A percentile compares a stretch with the other conserved stretches of the same genome.
Conservation (phyloP, 1,140 invertebrate species). For the Popillia japonica region DNA sequence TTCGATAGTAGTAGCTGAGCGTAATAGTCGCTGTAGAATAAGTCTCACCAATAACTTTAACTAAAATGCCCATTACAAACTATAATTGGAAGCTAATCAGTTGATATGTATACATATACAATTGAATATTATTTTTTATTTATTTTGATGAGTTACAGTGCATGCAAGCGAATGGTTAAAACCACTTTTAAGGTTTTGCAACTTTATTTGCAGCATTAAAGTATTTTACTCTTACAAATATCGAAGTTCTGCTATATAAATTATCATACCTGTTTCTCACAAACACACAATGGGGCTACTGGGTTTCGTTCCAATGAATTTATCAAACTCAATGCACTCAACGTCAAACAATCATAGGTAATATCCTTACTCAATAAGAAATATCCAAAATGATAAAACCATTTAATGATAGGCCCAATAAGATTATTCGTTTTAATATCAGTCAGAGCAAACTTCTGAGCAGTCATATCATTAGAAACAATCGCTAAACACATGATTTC, state of each 20-base stretch:
- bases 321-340: conserved; percentile 53
- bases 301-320: conserved; percentile 54
- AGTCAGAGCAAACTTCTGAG: conserved; percentile 49
- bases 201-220: too few species aligned
- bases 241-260: too few species aligned
- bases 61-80: conserved; percentile 34
- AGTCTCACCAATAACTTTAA: conserved; percentile 54
- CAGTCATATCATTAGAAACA: conserved; percentile 50
- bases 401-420: conserved; percentile 55
- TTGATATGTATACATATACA: too few species aligned
- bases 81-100: not conserved
- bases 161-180: too few species aligned
- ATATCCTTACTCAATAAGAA: conserved; percentile 55
- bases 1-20: conserved; percentile 44
- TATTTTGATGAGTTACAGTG: too few species aligned
- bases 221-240: too few species aligned
- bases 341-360: conserved; percentile 53
- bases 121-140: too few species aligned
- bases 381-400: conserved; percentile 59
- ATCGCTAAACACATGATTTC: conserved; percentile 51
- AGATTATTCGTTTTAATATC: conserved; percentile 53
- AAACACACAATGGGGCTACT: conserved; percentile 48
- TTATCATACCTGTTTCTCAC: conserved; percentile 48
- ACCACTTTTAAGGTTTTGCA: too few species aligned
- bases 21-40: conserved; percentile 53